Evolutionary conservation across 2,113 vertebrate genomes (phyloP), one percentile per base, ranked within the genome.

Genomic region (Chaetodon auriga): DNA sequence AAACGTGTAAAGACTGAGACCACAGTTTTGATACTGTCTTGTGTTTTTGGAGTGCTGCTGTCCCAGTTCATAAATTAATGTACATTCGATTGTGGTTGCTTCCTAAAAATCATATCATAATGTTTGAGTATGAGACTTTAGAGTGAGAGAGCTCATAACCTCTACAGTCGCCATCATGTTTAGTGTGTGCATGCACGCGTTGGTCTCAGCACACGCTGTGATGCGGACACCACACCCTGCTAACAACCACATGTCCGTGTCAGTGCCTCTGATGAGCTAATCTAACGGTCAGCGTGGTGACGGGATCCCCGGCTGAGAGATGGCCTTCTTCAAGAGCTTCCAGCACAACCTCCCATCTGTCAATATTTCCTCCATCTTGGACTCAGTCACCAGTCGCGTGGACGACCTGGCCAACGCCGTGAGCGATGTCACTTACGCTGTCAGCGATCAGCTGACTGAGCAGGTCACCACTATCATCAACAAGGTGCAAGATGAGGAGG

Each of bases 301-400:
- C 73, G 10, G 66, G 72, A 65, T 38, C 81, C 75, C 83, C 62
- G 46, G 58, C 78, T 51, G 83, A 80, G 78, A 76, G 71, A 99
- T 99, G 98, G 96, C 97, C 0, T 99, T 99, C 96, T 97, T 99
- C 92, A 97, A 95, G 92, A 97, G 85, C 90, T 96, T 99, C 81
- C 97, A 97, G 60, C 96, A 96, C 87, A 98, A 91, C 90, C 95
- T 99, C 58, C 97, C 97, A 5, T 97, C 97, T 0, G 90, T 99
- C 92, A 97, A 92, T 91, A 95, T 95, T 81, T 89, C 97, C 77
- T 97, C 97, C 65, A 89, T 99, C 82, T 89, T 98, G 55, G 95
- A 97, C 90, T 94, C 96, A 0, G 95, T 99, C 83, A 97, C 95
- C 82, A 97, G 89, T 80, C 97, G 95, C 1, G 96, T 99, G 85